Percentiles rank a stretch among this genome's conserved stretches.
These are phyloP conservation scores for Mus pahari DNA, from an alignment of 2,113 vertebrate species.

Conservation along the genomic window DNA sequence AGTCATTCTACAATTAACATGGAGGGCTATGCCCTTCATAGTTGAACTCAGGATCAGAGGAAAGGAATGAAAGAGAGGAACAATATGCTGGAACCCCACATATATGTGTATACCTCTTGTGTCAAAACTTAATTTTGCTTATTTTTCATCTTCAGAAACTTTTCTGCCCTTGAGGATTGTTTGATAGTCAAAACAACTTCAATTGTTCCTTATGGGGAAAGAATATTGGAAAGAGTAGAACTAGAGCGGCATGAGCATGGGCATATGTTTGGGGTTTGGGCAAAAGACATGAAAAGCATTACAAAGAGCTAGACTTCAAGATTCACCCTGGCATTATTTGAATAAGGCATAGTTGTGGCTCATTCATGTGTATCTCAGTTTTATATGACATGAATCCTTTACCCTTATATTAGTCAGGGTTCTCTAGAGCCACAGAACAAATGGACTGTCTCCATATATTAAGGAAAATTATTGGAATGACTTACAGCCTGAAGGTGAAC, in stretches of 20 bases:
- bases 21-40: fast-evolving
- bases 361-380: fast-evolving
- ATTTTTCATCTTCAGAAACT: not conserved
- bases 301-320: not conserved
- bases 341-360: not conserved
- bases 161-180: not conserved
- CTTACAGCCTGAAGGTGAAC: no score
- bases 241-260: fast-evolving
- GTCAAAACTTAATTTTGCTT: not conserved
- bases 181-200: not conserved
- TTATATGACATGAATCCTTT: not conserved
- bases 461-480: no score
- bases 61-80: not conserved
- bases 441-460: no score
- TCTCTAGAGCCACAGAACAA: no score
- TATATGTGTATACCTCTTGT: not conserved
- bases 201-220: no score
- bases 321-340: not conserved
- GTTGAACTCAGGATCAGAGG: not conserved
- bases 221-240: not conserved
- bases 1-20: not conserved
- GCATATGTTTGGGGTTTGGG: fast-evolving
- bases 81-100: fast-evolving
- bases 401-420: no score
- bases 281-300: not conserved